These are phyloP conservation scores for Patella vulgata DNA, from an alignment of 1,140 invertebrate genomes.

Conservation along the genomic window DNA sequence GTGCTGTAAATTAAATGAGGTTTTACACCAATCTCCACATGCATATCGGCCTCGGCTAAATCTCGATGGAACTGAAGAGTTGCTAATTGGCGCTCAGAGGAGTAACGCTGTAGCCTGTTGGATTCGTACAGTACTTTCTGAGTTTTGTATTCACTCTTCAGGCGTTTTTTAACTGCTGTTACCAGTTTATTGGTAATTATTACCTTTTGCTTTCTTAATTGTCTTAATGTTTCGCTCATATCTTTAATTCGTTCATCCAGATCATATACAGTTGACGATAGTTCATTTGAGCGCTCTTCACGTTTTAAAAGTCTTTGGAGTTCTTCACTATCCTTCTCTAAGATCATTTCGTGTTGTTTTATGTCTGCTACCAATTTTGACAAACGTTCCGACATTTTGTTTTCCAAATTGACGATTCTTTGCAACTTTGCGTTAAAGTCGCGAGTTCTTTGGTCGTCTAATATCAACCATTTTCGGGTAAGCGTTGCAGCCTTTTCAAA, in stretches of 20 bases:
- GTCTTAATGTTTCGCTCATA: conserved; percentile 28
- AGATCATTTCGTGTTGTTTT: conserved; percentile 34
- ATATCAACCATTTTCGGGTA: conserved; percentile 46
- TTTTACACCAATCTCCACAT: conserved; percentile 49
- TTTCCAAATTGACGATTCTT: conserved; percentile 40
- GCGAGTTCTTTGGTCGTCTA: conserved; percentile 52
- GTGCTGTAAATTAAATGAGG: conserved; percentile 51
- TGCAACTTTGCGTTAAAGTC: conserved; percentile 48
- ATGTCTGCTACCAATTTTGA: conserved; percentile 43
- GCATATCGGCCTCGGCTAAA: conserved; percentile 41
- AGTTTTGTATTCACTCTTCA: conserved; percentile 32
- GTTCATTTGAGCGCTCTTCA: conserved; percentile 45
- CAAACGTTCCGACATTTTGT: conserved; percentile 39
- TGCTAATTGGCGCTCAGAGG: conserved; percentile 45
- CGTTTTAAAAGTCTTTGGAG: conserved; percentile 46
- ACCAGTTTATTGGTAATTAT: conserved; percentile 34
- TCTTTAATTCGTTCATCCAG: conserved; percentile 28
- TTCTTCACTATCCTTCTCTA: conserved; percentile 41
- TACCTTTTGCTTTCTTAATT: conserved; percentile 41
- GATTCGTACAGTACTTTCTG: conserved; percentile 45
- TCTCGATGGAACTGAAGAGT: conserved; percentile 43
- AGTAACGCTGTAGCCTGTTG: conserved; percentile 51
- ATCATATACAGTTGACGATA: conserved; percentile 40
- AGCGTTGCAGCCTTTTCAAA: conserved; percentile 51
- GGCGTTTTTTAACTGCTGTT: conserved; percentile 31